Evolutionary conservation across 2,888 invertebrate species (phyloP).

Genomic region (Pseudanteris insignis): DNA sequence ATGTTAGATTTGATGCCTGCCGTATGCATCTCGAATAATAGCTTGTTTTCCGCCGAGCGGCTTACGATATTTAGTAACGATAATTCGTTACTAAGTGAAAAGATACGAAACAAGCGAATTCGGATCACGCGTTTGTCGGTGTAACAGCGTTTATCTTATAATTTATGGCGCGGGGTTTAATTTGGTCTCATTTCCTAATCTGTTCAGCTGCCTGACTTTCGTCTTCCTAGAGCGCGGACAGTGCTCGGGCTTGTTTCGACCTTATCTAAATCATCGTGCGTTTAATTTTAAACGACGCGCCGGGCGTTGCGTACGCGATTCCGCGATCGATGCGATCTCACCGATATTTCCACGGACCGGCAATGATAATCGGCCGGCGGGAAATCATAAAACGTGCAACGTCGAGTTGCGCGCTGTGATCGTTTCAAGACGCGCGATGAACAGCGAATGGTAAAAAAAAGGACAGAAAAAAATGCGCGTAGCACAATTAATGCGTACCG

Average conservation of each 20-base stretch:
- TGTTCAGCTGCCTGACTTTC: constrained; percentile 10
- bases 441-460: not conserved
- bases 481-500: constrained; percentile 54
- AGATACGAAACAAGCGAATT: no score
- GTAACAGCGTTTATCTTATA: not conserved
- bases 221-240: constrained; percentile 8
- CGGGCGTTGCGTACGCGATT: constrained; percentile 28
- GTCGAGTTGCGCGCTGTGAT: no score
- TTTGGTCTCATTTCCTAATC: constrained; percentile 10
- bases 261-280: constrained; percentile 47
- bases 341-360: constrained; percentile 27
- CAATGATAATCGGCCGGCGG: constrained; percentile 42
- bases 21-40: no score
- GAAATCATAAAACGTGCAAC: constrained; percentile 35
- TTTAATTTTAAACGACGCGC: constrained; percentile 41
- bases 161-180: not conserved
- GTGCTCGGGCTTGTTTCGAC: constrained; percentile 32
- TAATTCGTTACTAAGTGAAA: no score
- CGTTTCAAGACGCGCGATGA: constrained; percentile 5
- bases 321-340: constrained; percentile 31
- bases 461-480: constrained; percentile 29
- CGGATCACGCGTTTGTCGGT: no score
- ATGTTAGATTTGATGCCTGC: no score
- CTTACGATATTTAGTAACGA: no score
- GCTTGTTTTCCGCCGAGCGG: no score